phyloP scores from a whole-genome alignment of 2,888 invertebrate species.

The Megalurothrips usitatus region DNA sequence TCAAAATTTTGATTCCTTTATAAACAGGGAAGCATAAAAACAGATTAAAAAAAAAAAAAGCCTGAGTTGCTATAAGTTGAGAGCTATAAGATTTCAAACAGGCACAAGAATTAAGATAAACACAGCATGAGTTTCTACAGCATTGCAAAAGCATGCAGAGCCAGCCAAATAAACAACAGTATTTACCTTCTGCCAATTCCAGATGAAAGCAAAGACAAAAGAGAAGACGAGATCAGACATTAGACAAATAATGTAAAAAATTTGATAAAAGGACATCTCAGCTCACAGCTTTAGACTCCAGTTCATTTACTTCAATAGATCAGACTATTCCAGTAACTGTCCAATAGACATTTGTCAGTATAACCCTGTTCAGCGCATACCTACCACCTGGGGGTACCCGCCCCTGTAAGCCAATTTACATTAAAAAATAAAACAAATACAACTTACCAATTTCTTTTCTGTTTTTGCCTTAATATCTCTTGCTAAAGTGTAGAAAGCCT shows the following conservation, averaged over 20 bases:
- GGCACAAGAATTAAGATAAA: too few relatives aligned
- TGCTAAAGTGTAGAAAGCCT: conserved; percentile 94
- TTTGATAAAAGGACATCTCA: background rate
- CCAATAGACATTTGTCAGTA: too few relatives aligned
- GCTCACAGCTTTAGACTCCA: too few relatives aligned
- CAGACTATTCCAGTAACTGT: too few relatives aligned
- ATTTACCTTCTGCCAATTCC: conserved; percentile 47
- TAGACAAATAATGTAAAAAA: background rate
- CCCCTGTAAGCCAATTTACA: too few relatives aligned
- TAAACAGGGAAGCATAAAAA: conserved; percentile 33
- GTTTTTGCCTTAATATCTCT: conserved; percentile 97
- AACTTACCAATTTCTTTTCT: conserved; percentile 93
- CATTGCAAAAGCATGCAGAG: background rate
- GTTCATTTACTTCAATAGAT: too few relatives aligned
- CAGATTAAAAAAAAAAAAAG: conserved; percentile 35
- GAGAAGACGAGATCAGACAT: background rate
- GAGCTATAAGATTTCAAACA: too few relatives aligned
- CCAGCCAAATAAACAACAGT: conserved; percentile 37
- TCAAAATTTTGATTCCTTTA: too few relatives aligned
- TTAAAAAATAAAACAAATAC: conserved; percentile 30
- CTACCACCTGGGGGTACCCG: too few relatives aligned
- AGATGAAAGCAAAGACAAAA: conserved; percentile 14
- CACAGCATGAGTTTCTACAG: too few relatives aligned
- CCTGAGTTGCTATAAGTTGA: conserved; percentile 27
- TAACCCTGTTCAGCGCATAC: too few relatives aligned